Conservation (phyloP, 2,113 vertebrate species). For the Cairina moschata region DNA sequence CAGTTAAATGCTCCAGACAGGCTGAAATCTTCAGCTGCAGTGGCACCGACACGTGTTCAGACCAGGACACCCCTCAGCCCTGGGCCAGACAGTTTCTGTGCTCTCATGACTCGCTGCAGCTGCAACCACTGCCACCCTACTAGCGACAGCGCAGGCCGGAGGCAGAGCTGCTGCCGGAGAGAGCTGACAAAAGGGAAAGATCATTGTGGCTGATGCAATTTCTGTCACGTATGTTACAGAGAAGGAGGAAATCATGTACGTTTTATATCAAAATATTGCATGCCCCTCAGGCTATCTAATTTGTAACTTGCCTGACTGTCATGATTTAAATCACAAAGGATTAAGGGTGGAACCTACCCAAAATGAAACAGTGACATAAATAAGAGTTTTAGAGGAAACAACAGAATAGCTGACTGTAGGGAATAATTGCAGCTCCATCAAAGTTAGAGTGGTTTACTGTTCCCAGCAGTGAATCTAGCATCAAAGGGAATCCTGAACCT, state of each 20-base stretch:
- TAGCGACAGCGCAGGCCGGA: not conserved
- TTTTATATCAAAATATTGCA: not conserved
- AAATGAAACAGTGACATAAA: not conserved
- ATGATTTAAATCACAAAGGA: not conserved
- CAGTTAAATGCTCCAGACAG: not conserved
- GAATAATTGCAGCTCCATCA: conserved; percentile 29
- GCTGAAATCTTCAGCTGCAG: not conserved
- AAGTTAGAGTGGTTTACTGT: conserved; percentile 38
- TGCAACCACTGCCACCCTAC: not conserved
- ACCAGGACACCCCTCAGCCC: not conserved
- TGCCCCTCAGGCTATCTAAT: not conserved
- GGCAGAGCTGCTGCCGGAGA: not conserved
- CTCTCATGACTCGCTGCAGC: rapidly evolving
- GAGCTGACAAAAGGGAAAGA: not conserved
- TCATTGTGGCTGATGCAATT: not conserved
- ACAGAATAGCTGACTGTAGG: conserved; percentile 13
- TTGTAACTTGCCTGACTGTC: not conserved
- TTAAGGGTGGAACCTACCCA: not conserved
- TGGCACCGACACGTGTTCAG: not conserved
- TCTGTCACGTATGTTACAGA: not conserved
- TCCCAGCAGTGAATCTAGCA: conserved; percentile 33
- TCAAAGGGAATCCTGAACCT: conserved; percentile 57
- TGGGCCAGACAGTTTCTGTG: not conserved
- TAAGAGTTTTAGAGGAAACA: not conserved
- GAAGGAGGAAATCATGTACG: not conserved